Evolutionary conservation across 2,888 invertebrate species (phyloP), one percentile per base, ranked within the genome.

Genomic region (Gonocerus acuteangulatus): DNA sequence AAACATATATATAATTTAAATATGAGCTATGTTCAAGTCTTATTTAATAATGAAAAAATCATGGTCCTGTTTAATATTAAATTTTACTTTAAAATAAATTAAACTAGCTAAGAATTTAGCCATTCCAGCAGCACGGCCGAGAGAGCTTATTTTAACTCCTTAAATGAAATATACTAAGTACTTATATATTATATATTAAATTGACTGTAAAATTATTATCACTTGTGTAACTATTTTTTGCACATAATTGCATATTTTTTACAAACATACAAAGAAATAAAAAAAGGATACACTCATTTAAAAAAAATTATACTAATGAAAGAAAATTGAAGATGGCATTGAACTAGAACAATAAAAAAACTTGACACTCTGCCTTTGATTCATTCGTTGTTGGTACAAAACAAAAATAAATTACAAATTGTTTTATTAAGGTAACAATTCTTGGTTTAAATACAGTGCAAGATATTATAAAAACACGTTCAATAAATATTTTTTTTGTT

Each of bases 21-120:
- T 42, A 42, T 54, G 54, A 42, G 21, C 54, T 18, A 6, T 54
- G 39, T 32, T 57, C 42, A 22, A 57, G 47, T 47, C 47, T 47
- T 47, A 47, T 47, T 9, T 47, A 47, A 11, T 18, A 22, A n/a
- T 47, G 19, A 2, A 9, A 9, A 15, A 4, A 11, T 47, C 11
- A 9, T 47, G n/a, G 18, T 11, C 3, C 2, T 3, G 19, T 18
- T 47, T 2, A 47, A 47, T 21, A 2, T 39, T 9, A 15, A 39
- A n/a, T 39, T 39, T 9, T 11, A 47, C 9, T 42, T 54, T 36
- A 54, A 22, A 54, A 39, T 54, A 54, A 54, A 54, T 54, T 39
- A 54, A 39, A 54, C 32, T 39, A 9, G 6, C 15, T n/a, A 9
- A 39, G 11, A 32, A 39, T 39, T 6, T 39, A 4, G 27, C 27